phyloP scores from a whole-genome alignment of 2,888 invertebrate species.

The Drosophila mulleri region DNA sequence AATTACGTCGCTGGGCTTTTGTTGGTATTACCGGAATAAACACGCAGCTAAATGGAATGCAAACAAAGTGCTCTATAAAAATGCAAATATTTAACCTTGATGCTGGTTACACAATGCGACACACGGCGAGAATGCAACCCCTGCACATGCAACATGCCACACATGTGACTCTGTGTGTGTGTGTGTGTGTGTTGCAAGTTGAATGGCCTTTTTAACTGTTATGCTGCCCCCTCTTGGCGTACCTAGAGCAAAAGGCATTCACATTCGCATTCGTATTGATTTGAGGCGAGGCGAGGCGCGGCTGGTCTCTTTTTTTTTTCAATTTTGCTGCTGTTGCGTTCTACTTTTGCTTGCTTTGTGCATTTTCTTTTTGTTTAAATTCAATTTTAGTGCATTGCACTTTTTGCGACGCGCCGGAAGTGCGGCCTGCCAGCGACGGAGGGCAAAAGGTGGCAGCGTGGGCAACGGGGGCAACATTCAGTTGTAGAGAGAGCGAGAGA shows the following conservation, averaged over 20 bases:
- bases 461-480: constrained; percentile 9
- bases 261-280: constrained; percentile 59
- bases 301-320: constrained; percentile 15
- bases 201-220: constrained; percentile 70
- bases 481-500: constrained; percentile 43
- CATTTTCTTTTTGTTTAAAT: constrained; percentile 72
- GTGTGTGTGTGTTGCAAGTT: constrained; percentile 51
- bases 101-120: constrained; percentile 60
- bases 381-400: constrained; percentile 80
- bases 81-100: constrained; percentile 78
- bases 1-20: constrained; percentile 48
- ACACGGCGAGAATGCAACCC: constrained; percentile 28
- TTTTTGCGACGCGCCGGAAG: constrained; percentile 74
- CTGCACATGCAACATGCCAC: not conserved
- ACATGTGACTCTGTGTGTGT: constrained; percentile 14
- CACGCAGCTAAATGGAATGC: constrained; percentile 45
- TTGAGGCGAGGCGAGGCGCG: constrained; percentile 42
- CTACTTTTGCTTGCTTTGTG: constrained; percentile 52
- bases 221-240: constrained; percentile 7
- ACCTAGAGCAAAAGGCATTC: constrained; percentile 10
- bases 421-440: constrained; percentile 52
- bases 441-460: constrained; percentile 26
- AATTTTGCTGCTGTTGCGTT: constrained; percentile 30
- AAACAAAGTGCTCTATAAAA: constrained; percentile 52
- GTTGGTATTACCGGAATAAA: constrained; percentile 37